phyloP scores from a whole-genome alignment of 1,140 invertebrate genomes.

The Caenorhabditis remanei region DNA sequence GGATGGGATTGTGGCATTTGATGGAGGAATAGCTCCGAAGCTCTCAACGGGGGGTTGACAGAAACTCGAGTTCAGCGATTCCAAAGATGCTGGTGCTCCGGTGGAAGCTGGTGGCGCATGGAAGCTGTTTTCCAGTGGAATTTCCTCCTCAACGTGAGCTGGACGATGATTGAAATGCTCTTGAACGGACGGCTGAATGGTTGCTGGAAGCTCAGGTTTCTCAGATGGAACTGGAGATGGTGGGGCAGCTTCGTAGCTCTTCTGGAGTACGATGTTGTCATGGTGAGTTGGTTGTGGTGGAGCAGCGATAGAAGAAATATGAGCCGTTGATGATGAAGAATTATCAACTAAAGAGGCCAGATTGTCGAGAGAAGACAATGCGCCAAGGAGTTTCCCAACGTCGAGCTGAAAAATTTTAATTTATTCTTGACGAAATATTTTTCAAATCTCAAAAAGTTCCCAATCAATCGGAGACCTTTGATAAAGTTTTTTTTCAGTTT shows the following conservation, averaged over 20 bases:
- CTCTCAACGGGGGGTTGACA: constrained; percentile 22
- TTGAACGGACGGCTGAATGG: constrained; percentile 66
- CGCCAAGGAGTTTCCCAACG: constrained; percentile 18
- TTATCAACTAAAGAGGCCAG: neutral
- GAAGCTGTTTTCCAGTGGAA: constrained; percentile 30
- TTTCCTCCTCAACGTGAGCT: constrained; percentile 55
- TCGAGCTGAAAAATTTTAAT: constrained; percentile 28
- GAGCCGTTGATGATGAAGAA: neutral
- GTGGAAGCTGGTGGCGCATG: neutral
- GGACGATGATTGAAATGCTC: constrained; percentile 62
- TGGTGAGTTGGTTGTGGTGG: neutral
- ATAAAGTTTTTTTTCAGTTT: too few species aligned
- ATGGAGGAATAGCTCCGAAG: constrained; percentile 29
- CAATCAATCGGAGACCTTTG: too few species aligned
- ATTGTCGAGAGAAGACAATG: neutral
- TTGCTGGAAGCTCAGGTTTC: constrained; percentile 61
- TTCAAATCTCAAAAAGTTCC: too few species aligned
- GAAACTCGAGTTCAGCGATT: constrained; percentile 48
- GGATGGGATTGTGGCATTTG: constrained; percentile 49
- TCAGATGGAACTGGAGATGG: constrained; percentile 56
- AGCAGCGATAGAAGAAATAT: neutral
- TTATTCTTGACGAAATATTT: too few species aligned
- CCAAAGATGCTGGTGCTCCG: neutral
- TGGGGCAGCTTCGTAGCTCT: constrained; percentile 19
- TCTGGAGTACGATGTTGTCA: constrained; percentile 10